Conservation (phyloP, 2,888 invertebrate species). For the Diarsia mendica region DNA sequence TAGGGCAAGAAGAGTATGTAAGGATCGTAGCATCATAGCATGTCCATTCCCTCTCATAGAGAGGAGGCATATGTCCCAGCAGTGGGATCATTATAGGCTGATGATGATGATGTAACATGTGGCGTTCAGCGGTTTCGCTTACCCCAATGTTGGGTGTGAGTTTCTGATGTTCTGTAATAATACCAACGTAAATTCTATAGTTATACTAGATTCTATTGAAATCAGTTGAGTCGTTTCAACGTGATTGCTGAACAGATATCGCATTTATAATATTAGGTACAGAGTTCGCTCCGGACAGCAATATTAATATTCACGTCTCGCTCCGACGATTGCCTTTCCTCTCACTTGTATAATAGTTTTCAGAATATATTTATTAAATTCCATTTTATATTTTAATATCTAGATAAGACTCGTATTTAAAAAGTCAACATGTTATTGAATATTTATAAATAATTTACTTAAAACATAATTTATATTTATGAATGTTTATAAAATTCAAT, state of each 20-base stretch:
- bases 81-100: no score
- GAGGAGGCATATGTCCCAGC: no score
- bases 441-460: not conserved
- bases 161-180: no score
- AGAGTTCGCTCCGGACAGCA: not conserved
- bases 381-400: not conserved
- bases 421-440: not conserved
- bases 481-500: not conserved
- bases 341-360: constrained; percentile 22
- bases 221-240: constrained; percentile 21
- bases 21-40: no score
- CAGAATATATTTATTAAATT: constrained; percentile 1
- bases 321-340: constrained; percentile 13
- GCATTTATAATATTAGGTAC: constrained; percentile 20
- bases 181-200: not conserved
- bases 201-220: constrained; percentile 1
- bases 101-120: no score
- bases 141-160: no score
- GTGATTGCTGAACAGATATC: constrained; percentile 20
- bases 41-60: no score
- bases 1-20: no score
- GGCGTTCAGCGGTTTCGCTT: no score
- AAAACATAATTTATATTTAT: not conserved
- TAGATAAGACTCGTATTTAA: not conserved
- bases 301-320: constrained; percentile 35